phyloP scores from a whole-genome alignment of 2,113 vertebrate genomes.

The Eptatretus burgeri region DNA sequence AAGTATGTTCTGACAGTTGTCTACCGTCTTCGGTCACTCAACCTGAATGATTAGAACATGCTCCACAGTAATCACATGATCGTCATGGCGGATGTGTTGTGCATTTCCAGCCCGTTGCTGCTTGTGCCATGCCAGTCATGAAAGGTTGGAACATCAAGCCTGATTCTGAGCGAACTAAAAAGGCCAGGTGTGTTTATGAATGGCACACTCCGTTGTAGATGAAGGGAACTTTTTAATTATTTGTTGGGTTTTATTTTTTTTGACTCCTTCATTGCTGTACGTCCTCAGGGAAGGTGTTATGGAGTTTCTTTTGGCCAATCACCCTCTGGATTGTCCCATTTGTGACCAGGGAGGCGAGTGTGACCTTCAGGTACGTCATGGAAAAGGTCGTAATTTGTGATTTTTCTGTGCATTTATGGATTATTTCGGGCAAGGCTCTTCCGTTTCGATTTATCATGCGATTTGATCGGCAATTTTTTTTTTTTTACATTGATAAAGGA shows the following conservation, averaged over 20 bases:
- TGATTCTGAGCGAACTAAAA: conserved; percentile 63
- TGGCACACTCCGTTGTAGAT: no score
- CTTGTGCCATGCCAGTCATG: conserved; percentile 91
- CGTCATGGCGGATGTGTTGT: not conserved
- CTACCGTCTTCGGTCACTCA: no score
- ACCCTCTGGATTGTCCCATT: conserved; percentile 73
- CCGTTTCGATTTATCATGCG: not conserved
- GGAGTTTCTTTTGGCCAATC: conserved; percentile 77
- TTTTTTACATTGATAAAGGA: not conserved
- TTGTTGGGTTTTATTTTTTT: conserved; percentile 3
- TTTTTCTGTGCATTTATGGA: not conserved
- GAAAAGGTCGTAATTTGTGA: not conserved
- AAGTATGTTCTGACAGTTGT: conserved; percentile 22
- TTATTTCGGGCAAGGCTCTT: not conserved
- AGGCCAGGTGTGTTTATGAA: conserved; percentile 34
- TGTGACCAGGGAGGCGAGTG: conserved; percentile 90
- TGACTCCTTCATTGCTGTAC: conserved; percentile 10
- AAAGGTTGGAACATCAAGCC: conserved; percentile 91
- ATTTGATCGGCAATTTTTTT: not conserved
- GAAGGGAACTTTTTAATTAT: no score
- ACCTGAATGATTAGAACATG: no score
- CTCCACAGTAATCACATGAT: no score
- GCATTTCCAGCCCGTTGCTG: conserved; percentile 47
- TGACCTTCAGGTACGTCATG: conserved; percentile 47
- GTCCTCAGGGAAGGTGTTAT: conserved; percentile 59